A percentile compares a stretch with the other conserved stretches of the same genome.
phyloP scores from a whole-genome alignment of 1,140 invertebrate species.

The Polypedilum vanderplanki region DNA sequence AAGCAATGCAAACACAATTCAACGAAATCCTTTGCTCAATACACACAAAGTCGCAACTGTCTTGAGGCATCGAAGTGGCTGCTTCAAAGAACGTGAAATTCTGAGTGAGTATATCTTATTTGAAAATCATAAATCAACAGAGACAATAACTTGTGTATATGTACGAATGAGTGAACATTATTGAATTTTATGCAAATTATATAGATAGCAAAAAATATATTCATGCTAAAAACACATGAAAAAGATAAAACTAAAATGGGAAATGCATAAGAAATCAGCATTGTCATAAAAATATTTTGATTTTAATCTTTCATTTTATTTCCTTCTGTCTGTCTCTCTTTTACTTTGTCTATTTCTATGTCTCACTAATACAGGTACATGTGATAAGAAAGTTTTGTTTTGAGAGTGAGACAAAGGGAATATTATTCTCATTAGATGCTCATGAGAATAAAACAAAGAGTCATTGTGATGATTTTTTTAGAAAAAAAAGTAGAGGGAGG shows the following conservation, averaged over 20 bases:
- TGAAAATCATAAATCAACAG: not conserved
- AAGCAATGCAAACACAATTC: constrained; percentile 39
- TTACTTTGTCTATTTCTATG: too few relatives aligned
- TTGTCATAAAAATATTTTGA: too few relatives aligned
- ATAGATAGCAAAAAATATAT: too few relatives aligned
- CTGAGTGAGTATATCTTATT: constrained; percentile 39
- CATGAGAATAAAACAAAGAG: not conserved
- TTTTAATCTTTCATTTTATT: too few relatives aligned
- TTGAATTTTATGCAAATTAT: too few relatives aligned
- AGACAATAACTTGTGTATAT: not conserved
- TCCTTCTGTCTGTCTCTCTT: too few relatives aligned
- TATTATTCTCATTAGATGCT: not conserved
- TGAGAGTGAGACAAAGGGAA: not conserved
- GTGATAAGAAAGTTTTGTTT: not conserved
- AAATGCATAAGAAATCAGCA: too few relatives aligned
- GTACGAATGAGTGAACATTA: too few relatives aligned
- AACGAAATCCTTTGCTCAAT: constrained; percentile 32
- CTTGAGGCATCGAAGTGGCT: constrained; percentile 40
- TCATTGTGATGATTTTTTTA: not conserved
- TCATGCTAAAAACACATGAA: too few relatives aligned
- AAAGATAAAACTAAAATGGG: too few relatives aligned
- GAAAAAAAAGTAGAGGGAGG: too few relatives aligned
- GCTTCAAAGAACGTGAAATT: constrained; percentile 40
- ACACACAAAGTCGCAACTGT: constrained; percentile 41
- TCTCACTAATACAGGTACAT: too few relatives aligned